Conservation (phyloP, 2,888 invertebrate species). For the Leptopterna dolabrata region DNA sequence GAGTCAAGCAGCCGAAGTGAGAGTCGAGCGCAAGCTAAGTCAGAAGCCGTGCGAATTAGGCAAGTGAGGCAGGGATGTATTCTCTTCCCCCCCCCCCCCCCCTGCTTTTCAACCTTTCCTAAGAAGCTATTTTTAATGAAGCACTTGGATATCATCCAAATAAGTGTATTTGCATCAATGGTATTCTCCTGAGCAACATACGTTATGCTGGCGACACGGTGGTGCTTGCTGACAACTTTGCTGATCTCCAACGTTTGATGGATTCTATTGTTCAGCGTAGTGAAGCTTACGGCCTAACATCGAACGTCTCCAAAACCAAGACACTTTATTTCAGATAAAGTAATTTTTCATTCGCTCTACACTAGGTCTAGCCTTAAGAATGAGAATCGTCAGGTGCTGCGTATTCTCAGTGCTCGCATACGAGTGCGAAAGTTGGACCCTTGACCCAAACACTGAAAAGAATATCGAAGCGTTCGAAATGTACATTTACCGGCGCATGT, state of each 20-base stretch:
- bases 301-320: neutral
- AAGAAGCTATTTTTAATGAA: too few species aligned
- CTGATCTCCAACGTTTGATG: neutral
- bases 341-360: neutral
- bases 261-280: neutral
- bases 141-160: neutral
- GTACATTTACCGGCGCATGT: too few species aligned
- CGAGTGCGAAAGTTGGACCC: too few species aligned
- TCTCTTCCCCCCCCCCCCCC: too few species aligned
- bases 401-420: too few species aligned
- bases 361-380: neutral
- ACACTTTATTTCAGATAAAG: neutral
- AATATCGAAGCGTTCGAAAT: too few species aligned
- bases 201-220: constrained; percentile 3
- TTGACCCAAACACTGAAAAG: too few species aligned
- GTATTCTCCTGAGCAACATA: neutral
- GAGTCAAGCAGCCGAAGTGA: too few species aligned
- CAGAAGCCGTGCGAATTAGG: too few species aligned
- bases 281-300: neutral
- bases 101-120: too few species aligned
- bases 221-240: neutral
- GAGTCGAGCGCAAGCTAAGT: too few species aligned
- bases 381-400: neutral
- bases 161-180: neutral
- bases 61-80: too few species aligned